Evolutionary conservation across 92 coral and sea anemone species (phyloP), one percentile per base, ranked within the genome.

Genomic region (Actinostola sp.): DNA sequence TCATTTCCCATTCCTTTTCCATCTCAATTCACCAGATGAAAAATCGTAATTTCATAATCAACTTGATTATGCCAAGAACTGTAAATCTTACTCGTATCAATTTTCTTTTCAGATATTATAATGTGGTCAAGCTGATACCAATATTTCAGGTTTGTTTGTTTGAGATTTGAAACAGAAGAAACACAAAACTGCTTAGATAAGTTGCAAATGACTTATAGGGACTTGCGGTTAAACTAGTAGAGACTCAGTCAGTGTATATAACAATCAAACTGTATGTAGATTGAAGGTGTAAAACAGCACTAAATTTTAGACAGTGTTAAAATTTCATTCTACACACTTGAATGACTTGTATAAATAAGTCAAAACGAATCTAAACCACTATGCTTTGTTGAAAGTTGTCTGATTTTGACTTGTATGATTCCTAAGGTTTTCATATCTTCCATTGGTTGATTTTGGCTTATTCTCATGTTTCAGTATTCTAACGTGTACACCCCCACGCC

Each of bases 401-500:
- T n/a, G n/a, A n/a, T n/a, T 76, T 12, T 19, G 24, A 9, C 39
- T 19, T 34, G 1, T 33, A 0, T 28, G 14, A 17, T 16, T 14
- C 11, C 33, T 33, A 26, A 1, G 17, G 8, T 25, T 63, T 20
- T 63, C 6, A 8, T 10, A 50, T 66, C 17, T n/a, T 45, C 23
- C 16, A n/a, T 16, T 2, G 14, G 20, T 21, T 17, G 36, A 23
- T 39, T 57, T 0, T 9, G 6, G 14, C 48, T 42, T 76, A 8
- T 35, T 35, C 50, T 19, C 17, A 2, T 51, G 19, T 42, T 80
- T 4, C 63, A 92, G 94, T 88, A 92, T 71, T 91, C 98, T 50
- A 94, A 94, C 65, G 98, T 94, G 59, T 94, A 94, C 61, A 94
- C 91, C 49, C 96, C 97, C 30, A 94, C 95, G 14, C 97, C 98